Evolutionary conservation across 2,888 invertebrate genomes (phyloP).

Genomic region (Hypselothyrea guttata): DNA sequence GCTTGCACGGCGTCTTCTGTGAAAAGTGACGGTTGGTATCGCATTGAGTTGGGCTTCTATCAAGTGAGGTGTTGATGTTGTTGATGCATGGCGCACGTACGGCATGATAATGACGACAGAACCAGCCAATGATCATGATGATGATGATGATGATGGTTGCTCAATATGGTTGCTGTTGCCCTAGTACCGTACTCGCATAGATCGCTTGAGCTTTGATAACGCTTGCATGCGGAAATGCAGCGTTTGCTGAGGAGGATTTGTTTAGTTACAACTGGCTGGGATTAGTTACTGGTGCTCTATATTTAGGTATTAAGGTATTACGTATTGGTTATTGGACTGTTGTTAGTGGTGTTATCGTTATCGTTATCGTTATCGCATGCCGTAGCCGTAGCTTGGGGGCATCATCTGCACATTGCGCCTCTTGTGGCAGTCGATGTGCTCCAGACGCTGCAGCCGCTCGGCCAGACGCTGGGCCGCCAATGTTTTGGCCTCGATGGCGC

Average conservation of each 20-base stretch:
- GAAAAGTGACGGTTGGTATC: slow-evolving; percentile 45
- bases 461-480: slow-evolving; percentile 65
- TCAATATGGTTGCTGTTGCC: slow-evolving; percentile 37
- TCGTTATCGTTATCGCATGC: neutral
- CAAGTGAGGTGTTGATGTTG: slow-evolving; percentile 22
- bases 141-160: slow-evolving; percentile 25
- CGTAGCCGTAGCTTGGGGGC: slow-evolving; percentile 12
- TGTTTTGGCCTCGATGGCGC: slow-evolving; percentile 68
- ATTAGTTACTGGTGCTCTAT: too few species aligned
- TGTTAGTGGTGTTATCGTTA: too few species aligned
- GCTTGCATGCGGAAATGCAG: slow-evolving; percentile 44
- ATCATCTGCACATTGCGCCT: slow-evolving; percentile 31
- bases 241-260: slow-evolving; percentile 19
- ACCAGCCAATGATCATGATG: slow-evolving; percentile 20
- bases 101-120: slow-evolving; percentile 52
- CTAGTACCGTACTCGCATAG: slow-evolving; percentile 18
- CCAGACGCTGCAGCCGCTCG: slow-evolving; percentile 66
- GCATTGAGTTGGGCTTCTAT: slow-evolving; percentile 41
- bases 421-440: slow-evolving; percentile 59
- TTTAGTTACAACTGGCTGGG: too few species aligned
- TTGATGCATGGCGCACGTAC: slow-evolving; percentile 59
- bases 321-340: too few species aligned
- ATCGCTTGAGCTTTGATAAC: slow-evolving; percentile 27
- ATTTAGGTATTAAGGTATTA: too few species aligned
- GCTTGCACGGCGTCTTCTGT: slow-evolving; percentile 65